A percentile compares a stretch with the other conserved stretches of the same genome.
Conservation (phyloP, 2,113 vertebrate genomes). For the Datnioides undecimradiatus region DNA sequence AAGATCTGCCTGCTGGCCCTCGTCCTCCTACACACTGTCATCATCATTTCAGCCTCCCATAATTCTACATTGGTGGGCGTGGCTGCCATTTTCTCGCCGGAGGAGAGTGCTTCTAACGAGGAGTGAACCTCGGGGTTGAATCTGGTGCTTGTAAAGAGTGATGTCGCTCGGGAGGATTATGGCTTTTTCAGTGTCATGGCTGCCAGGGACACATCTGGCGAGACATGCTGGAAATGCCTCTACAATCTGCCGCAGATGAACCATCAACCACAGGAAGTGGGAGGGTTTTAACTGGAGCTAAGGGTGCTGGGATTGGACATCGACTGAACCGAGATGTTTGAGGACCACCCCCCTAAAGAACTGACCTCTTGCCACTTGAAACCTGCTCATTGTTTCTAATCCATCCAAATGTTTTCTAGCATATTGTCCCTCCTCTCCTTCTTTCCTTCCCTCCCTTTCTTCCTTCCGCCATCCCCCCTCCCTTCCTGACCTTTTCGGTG, state of each 20-base stretch:
- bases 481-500: conserved; percentile 13
- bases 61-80: conserved; percentile 89
- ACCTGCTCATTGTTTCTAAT: conserved; percentile 81
- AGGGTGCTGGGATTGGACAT: conserved; percentile 63
- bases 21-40: conserved; percentile 96
- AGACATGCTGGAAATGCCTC: conserved; percentile 58
- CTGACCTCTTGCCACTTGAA: conserved; percentile 79
- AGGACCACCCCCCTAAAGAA: conserved; percentile 65
- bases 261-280: conserved; percentile 64
- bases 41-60: conserved; percentile 91
- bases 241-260: conserved; percentile 46
- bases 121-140: conserved; percentile 82
- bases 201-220: conserved; percentile 64
- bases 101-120: conserved; percentile 91
- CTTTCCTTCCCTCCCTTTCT: background rate
- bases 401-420: conserved; percentile 75
- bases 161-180: conserved; percentile 28
- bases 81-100: conserved; percentile 87
- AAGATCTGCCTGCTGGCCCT: conserved; percentile 96
- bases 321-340: conserved; percentile 44
- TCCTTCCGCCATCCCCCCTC: background rate
- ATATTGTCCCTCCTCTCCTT: conserved; percentile 33
- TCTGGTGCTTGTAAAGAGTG: conserved; percentile 41
- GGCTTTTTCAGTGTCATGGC: conserved; percentile 61
- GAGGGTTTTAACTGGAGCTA: conserved; percentile 60